Evolutionary conservation across 2,888 invertebrate species (phyloP).

Genomic region (Plebejus melissa): DNA sequence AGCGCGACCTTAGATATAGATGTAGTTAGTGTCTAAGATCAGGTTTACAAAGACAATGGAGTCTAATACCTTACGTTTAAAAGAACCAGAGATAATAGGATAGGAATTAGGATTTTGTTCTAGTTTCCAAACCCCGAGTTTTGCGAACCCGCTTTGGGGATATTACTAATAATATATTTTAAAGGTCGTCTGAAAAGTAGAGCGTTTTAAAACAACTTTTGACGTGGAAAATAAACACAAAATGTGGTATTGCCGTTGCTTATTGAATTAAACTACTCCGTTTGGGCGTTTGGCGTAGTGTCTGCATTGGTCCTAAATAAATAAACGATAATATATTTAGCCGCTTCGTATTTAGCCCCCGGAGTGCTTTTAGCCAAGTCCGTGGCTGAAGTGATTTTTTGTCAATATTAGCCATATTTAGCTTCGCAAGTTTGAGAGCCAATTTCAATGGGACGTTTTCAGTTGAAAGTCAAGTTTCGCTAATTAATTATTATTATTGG

Average conservation of each 20-base stretch:
- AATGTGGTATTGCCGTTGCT: not conserved
- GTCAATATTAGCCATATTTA: constrained; percentile 16
- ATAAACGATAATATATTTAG: not conserved
- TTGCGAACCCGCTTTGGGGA: too few species aligned
- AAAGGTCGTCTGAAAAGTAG: not conserved
- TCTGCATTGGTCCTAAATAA: constrained; percentile 7
- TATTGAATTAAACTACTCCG: not conserved
- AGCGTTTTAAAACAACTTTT: not conserved
- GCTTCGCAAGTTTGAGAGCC: not conserved
- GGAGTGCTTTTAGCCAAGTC: not conserved
- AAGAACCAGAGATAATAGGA: too few species aligned
- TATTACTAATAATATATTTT: too few species aligned
- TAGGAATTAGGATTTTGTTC: too few species aligned
- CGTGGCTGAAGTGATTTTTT: not conserved
- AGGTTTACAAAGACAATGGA: too few species aligned
- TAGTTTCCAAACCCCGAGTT: too few species aligned
- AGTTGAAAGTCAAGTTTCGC: not conserved
- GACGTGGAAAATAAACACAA: not conserved
- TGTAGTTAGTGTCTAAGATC: too few species aligned
- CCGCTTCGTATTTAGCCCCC: not conserved
- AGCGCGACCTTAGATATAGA: too few species aligned
- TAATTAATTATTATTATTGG: too few species aligned
- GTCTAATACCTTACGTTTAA: too few species aligned
- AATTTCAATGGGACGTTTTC: not conserved
- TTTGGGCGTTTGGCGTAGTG: not conserved